phyloP scores from a whole-genome alignment of 2,113 vertebrate genomes.

The Hippocampus guttulatus region DNA sequence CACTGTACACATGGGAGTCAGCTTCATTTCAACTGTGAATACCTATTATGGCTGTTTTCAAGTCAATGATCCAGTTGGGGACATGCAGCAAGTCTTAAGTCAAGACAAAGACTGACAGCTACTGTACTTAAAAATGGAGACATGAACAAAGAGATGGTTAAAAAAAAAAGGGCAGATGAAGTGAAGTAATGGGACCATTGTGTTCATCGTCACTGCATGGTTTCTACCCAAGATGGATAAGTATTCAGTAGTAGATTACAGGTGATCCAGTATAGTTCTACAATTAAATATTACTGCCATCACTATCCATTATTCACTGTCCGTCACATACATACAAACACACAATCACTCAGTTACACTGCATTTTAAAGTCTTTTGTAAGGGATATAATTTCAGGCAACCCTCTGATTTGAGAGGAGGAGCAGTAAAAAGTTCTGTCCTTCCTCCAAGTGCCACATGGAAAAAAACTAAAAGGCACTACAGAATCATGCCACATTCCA shows the following conservation, averaged over 20 bases:
- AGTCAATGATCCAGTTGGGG: slow-evolving; percentile 32
- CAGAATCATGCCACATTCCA: slow-evolving; percentile 55
- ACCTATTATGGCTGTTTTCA: slow-evolving; percentile 27
- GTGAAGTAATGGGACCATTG: slow-evolving; percentile 38
- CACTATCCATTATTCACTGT: slow-evolving; percentile 37
- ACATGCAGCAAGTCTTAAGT: slow-evolving; percentile 23
- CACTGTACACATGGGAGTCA: slow-evolving; percentile 30
- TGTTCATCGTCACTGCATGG: slow-evolving; percentile 60
- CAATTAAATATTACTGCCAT: slow-evolving; percentile 38
- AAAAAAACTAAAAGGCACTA: slow-evolving; percentile 70
- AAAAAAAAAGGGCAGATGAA: slow-evolving; percentile 39
- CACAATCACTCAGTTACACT: slow-evolving; percentile 31
- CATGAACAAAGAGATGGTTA: slow-evolving; percentile 22
- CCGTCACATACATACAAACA: slow-evolving; percentile 14
- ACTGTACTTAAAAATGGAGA: slow-evolving; percentile 19
- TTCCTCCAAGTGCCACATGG: slow-evolving; percentile 56
- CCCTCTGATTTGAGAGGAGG: slow-evolving; percentile 40
- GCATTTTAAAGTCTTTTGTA: slow-evolving; percentile 43
- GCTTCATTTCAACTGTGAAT: slow-evolving; percentile 28
- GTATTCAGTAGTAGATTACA: slow-evolving; percentile 68
- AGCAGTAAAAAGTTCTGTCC: slow-evolving; percentile 40
- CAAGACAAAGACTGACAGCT: neutral
- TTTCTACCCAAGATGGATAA: slow-evolving; percentile 47
- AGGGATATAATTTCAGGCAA: slow-evolving; percentile 44
- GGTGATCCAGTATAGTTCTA: slow-evolving; percentile 49